A percentile compares a stretch with the other conserved stretches of the same genome.
These are phyloP conservation scores for Paradisaea rubra DNA, from an alignment of 2,113 vertebrate genomes.

Conservation along the genomic window DNA sequence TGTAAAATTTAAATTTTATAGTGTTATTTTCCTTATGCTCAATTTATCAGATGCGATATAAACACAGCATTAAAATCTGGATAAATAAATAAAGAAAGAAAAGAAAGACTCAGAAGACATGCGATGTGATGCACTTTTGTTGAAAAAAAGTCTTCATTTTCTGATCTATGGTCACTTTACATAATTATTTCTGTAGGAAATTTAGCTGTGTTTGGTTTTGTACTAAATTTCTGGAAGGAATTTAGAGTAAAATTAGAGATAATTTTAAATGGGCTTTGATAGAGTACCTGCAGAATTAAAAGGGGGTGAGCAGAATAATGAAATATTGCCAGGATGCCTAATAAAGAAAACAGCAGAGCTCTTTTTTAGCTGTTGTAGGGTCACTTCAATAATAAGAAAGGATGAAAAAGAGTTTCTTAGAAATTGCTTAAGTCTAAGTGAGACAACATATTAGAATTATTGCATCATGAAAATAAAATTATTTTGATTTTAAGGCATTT, in stretches of 20 bases:
- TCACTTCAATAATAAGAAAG: not conserved
- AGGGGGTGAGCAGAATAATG: not conserved
- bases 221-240: not conserved
- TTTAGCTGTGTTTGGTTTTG: not conserved
- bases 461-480: not conserved
- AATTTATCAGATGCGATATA: not conserved
- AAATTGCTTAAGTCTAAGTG: not conserved
- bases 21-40: not conserved
- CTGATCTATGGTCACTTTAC: not conserved
- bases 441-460: not conserved
- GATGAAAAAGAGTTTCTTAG: not conserved
- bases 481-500: not conserved
- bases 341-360: not conserved
- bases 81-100: not conserved
- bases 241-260: not conserved
- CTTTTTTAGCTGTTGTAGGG: not conserved
- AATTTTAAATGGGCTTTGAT: not conserved
- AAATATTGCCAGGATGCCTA: not conserved
- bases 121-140: fast-evolving
- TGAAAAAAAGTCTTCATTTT: not conserved
- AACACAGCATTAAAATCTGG: not conserved
- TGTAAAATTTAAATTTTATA: not conserved
- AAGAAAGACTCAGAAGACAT: not conserved
- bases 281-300: not conserved
- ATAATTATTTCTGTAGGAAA: not conserved